Conservation (phyloP, 2,113 vertebrate genomes). For the Hemichromis elongatus region DNA sequence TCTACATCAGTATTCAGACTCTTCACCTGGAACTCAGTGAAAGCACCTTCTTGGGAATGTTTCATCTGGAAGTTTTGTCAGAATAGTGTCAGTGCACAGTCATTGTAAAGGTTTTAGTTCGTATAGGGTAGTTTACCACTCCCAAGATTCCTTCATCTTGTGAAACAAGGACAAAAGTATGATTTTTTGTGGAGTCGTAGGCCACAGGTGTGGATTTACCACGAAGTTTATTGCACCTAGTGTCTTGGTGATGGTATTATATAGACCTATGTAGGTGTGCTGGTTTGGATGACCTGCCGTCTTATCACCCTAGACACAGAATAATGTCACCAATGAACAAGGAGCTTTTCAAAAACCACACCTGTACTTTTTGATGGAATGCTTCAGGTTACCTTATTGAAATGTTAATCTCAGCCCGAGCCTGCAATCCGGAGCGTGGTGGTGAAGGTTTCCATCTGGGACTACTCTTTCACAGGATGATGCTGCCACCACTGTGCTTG, state of each 20-base stretch:
- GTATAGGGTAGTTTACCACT: background rate
- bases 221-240: background rate
- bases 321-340: background rate
- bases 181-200: background rate
- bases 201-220: background rate
- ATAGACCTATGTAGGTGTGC: background rate
- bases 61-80: background rate
- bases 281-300: background rate
- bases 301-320: background rate
- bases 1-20: background rate
- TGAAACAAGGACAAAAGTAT: background rate
- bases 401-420: background rate
- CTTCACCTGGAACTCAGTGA: background rate
- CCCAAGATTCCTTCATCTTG: background rate
- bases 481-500: background rate
- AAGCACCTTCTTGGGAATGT: background rate
- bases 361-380: background rate
- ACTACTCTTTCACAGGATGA: background rate
- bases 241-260: background rate
- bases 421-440: no score
- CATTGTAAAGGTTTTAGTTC: background rate
- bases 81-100: background rate
- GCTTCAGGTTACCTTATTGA: background rate
- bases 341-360: background rate
- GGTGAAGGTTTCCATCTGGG: background rate